Evolutionary conservation across 2,113 vertebrate genomes (phyloP).

Genomic region (Semnornis frantzii): DNA sequence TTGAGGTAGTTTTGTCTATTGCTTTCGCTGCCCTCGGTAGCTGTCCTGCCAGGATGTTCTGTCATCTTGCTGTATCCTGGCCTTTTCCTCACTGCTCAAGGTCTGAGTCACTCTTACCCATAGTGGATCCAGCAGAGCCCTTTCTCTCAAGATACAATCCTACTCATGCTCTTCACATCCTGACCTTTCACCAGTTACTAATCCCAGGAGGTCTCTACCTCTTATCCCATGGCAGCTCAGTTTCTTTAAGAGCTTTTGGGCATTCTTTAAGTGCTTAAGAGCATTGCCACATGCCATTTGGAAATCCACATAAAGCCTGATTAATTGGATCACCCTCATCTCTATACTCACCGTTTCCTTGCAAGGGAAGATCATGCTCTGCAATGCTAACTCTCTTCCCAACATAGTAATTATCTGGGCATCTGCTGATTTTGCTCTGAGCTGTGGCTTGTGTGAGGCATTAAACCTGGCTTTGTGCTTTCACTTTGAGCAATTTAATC

Average conservation of each 20-base stretch:
- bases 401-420: background rate
- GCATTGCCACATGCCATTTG: slow-evolving; percentile 9
- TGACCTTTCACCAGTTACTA: background rate
- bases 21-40: background rate
- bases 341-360: background rate
- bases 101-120: background rate
- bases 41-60: background rate
- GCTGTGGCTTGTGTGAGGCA: rapidly evolving
- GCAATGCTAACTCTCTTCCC: background rate
- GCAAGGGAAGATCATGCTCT: background rate
- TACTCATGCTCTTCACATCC: background rate
- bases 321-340: slow-evolving; percentile 50
- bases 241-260: slow-evolving; percentile 37
- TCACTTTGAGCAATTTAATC: background rate
- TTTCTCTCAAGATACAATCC: background rate
- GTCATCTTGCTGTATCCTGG: background rate
- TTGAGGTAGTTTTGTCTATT: background rate
- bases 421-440: background rate
- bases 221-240: background rate
- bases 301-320: background rate
- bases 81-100: background rate
- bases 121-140: background rate
- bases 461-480: background rate
- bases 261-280: slow-evolving; percentile 48
- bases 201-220: background rate